Base-by-base conservation (phyloP, 2,113 vertebrate genomes). In the Malurus alboscapulatus region DNA sequence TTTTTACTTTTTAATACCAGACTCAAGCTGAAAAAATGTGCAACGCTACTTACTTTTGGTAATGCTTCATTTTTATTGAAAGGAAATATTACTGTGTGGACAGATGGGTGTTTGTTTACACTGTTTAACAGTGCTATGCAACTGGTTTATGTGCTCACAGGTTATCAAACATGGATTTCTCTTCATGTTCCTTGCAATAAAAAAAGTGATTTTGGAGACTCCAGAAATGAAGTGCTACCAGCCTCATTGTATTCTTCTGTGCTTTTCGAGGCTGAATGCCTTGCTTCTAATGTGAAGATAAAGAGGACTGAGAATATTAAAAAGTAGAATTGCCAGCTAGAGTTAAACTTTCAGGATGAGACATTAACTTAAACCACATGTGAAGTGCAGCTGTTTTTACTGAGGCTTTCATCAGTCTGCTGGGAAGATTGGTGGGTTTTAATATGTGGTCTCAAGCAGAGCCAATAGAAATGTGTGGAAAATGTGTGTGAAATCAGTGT, bases 351-450 rank as follows among this genome's bases (percentile, higher is more conserved):
- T 84, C 55, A 86, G 97, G 96, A 97, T 96, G 96, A 97, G 97
- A 97, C 85, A 95, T 96, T 98, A 98, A 98, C 95, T 90, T 90
- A 97, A 98, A 97, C 95, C 98, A 98, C 96, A 98, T 98, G 98
- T 97, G 96, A 97, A 96, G 96, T 95, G 96, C 97, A 98, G 97
- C 97, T 98, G 97, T 97, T 98, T 98, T 96, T 98, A 95, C 83
- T 96, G 95, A 97, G 96, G 96, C 96, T 98, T 98, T 98, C 98
- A 98, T 97, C 97, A 97, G 96, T 88, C 95, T 97, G 86, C 97
- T 97, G 94, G 97, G 97, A 98, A 98, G 98, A 98, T 98, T 98
- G 98, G 97, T 98, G 96, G 95, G 93, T 97, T 98, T 98, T 98
- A 98, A 98, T 98, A 98, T 98, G 97, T 96, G 97, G 97, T 97